These are phyloP conservation scores for Scomber scombrus DNA, from an alignment of 2,113 vertebrate species.

Conservation along the genomic window DNA sequence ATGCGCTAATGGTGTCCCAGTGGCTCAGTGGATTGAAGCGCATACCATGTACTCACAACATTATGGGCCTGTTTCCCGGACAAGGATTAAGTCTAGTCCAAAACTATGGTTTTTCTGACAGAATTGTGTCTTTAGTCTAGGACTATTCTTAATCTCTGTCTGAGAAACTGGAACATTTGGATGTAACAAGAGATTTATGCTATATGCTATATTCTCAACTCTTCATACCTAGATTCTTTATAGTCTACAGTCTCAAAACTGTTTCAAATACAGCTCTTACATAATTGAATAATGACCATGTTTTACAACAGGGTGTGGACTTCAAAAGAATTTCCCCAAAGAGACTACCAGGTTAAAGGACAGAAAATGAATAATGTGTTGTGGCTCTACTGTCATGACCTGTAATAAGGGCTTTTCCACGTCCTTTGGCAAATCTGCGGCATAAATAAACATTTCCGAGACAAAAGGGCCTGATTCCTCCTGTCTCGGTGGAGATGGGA, in stretches of 20 bases:
- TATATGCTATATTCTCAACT: conserved; percentile 12
- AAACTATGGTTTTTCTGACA: not conserved
- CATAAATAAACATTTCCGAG: conserved; percentile 74
- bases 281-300: conserved; percentile 74
- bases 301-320: conserved; percentile 76
- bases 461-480: conserved; percentile 65
- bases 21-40: conserved; percentile 37
- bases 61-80: conserved; percentile 26
- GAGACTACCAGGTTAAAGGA: conserved; percentile 74
- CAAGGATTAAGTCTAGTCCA: conserved; percentile 33
- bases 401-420: conserved; percentile 79
- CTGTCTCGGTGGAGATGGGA: conserved; percentile 59
- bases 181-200: conserved; percentile 5
- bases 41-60: conserved; percentile 38
- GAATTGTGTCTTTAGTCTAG: conserved; percentile 1
- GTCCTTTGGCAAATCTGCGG: conserved; percentile 71
- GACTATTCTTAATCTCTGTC: not conserved
- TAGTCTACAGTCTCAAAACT: conserved; percentile 30
- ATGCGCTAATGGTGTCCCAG: conserved; percentile 42
- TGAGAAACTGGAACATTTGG: conserved; percentile 18
- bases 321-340: conserved; percentile 63
- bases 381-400: conserved; percentile 71
- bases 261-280: conserved; percentile 54
- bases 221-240: conserved; percentile 11
- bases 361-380: conserved; percentile 73